A percentile compares a stretch with the other conserved stretches of the same genome.
These are phyloP conservation scores for Latrodectus geometricus DNA, from an alignment of 1,140 invertebrate species.

Conservation along the genomic window DNA sequence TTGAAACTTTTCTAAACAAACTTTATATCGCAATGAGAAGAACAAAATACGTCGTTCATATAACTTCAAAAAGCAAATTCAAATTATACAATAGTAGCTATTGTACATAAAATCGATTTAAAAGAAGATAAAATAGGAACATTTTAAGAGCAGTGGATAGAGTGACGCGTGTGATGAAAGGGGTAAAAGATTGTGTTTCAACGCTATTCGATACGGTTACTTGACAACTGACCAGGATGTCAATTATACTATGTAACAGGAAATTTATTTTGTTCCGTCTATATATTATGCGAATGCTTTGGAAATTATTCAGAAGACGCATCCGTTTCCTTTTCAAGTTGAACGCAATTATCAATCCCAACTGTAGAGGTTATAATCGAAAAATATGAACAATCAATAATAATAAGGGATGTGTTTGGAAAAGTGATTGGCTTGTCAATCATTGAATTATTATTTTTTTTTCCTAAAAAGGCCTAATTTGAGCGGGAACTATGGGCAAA, in stretches of 20 bases:
- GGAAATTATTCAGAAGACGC: slow-evolving; percentile 23
- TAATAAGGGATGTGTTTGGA: slow-evolving; percentile 14
- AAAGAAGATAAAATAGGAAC: too few relatives aligned
- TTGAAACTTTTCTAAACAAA: too few relatives aligned
- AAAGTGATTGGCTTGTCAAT: too few relatives aligned
- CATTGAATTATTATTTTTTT: too few relatives aligned
- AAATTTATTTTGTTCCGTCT: slow-evolving; percentile 61
- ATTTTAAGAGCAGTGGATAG: background rate
- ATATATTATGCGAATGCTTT: slow-evolving; percentile 40
- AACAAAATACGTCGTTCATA: too few relatives aligned
- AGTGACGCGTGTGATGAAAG: slow-evolving; percentile 36
- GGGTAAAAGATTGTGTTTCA: slow-evolving; percentile 50
- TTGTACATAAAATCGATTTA: too few relatives aligned
- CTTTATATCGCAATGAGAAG: too few relatives aligned
- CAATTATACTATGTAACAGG: slow-evolving; percentile 51
- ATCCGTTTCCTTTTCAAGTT: slow-evolving; percentile 40
- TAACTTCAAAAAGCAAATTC: too few relatives aligned
- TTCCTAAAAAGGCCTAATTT: slow-evolving; percentile 26
- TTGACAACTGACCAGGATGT: slow-evolving; percentile 59
- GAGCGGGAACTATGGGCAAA: background rate
- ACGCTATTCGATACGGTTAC: slow-evolving; percentile 56
- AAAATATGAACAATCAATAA: slow-evolving; percentile 32
- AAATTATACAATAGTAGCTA: too few relatives aligned
- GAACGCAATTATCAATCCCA: slow-evolving; percentile 10
- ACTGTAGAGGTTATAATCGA: slow-evolving; percentile 23